Evolutionary conservation across 2,113 vertebrate genomes (phyloP), one percentile per base, ranked within the genome.

Genomic region (Microtus oregoni): DNA sequence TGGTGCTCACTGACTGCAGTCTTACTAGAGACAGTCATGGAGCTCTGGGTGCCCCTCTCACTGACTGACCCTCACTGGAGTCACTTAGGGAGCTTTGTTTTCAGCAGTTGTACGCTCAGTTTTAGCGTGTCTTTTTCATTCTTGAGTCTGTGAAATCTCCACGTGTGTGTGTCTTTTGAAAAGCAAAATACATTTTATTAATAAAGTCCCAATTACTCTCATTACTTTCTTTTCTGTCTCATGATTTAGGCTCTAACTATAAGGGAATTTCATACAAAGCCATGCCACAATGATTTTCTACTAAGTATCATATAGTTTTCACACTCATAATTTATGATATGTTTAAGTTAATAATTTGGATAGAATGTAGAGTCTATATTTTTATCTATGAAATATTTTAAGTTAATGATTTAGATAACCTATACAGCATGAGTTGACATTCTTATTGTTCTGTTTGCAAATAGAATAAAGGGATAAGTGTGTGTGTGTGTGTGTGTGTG

Each of bases 141-240:
- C 20, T 93, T 93, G 67, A 78, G 44, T 10, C 89, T 76, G 70
- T 67, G 41, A 95, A 63, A 58, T 30, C 55, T 83, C 81, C 90
- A 77, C 12, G 12, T 50, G 12, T 52, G 44, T 4, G 63, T 47
- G 10, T 83, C 24, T 73, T 90, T 94, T 79, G 12, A 24, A 78
- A 75, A 61, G 26, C 22, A 70, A 91, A 81, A 89, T 2, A 9
- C 17, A 67, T 93, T 83, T 72, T 85, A 55, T 50, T 88, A 24
- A 92, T 79, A 79, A 82, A 81, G 58, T 89, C 38, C 61, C 91
- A 72, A 15, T 75, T 91, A 86, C 77, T 86, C 72, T 76, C 82
- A 41, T 52, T 78, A 61, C 30, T 26, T 94, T 87, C 26, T 95
- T 73, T 95, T 76, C 35, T 47, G 7, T 92, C 90, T 94, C 6